Conservation (phyloP, 2,113 vertebrate genomes). For the Jacana jacana region DNA sequence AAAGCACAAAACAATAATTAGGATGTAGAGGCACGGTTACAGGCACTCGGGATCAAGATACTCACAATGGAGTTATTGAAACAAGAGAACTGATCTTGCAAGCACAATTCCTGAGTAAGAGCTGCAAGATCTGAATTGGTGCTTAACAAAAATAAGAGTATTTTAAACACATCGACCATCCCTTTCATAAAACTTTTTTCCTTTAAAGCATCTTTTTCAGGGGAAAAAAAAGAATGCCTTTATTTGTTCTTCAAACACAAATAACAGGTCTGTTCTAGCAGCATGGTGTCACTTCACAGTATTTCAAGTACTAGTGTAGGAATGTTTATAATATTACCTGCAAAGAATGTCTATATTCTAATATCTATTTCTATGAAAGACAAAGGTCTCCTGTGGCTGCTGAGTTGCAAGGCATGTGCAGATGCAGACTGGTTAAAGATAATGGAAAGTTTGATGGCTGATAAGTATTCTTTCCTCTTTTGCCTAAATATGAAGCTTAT, state of each 20-base stretch:
- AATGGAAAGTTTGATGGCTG: neutral
- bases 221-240: neutral
- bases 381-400: neutral
- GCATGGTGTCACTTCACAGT: neutral
- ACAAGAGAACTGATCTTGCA: neutral
- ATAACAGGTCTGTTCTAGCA: neutral
- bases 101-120: neutral
- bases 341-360: neutral
- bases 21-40: slow-evolving; percentile 9
- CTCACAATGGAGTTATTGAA: neutral
- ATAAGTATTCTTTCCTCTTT: neutral
- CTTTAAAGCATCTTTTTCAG: neutral
- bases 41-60: slow-evolving; percentile 9
- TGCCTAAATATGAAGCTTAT: neutral
- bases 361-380: neutral
- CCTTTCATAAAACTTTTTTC: neutral
- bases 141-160: neutral
- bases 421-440: neutral
- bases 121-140: neutral
- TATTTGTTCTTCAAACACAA: neutral
- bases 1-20: slow-evolving; percentile 34
- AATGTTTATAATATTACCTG: neutral
- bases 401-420: neutral
- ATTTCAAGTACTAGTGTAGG: neutral
- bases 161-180: neutral